phyloP scores from a whole-genome alignment of 2,113 vertebrate genomes.

The Lucifuga dentata region DNA sequence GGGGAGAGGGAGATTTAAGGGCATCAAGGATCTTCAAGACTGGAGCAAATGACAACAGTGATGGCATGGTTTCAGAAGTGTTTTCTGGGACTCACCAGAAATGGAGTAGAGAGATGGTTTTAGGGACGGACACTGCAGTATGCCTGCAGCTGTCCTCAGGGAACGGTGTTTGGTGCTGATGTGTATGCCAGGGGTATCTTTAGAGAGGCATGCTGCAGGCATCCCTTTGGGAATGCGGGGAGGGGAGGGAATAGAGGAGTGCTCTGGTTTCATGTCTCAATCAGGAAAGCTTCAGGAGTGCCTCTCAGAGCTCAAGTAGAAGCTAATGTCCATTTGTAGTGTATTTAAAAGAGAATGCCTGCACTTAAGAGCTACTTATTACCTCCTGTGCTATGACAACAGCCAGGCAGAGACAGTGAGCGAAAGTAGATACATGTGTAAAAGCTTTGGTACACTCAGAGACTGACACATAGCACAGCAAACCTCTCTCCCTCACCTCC shows the following conservation, averaged over 20 bases:
- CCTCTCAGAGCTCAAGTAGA: slow-evolving; percentile 76
- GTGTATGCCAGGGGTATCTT: slow-evolving; percentile 72
- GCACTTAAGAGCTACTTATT: slow-evolving; percentile 77
- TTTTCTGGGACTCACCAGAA: slow-evolving; percentile 10
- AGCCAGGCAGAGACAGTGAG: slow-evolving; percentile 56
- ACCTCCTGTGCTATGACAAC: slow-evolving; percentile 50
- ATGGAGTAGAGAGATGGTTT: slow-evolving; percentile 39
- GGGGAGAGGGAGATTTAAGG: slow-evolving; percentile 9
- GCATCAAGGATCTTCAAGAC: slow-evolving; percentile 33
- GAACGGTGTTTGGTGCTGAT: slow-evolving; percentile 61
- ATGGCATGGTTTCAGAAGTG: slow-evolving; percentile 19
- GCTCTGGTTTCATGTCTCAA: slow-evolving; percentile 76
- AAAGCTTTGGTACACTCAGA: slow-evolving; percentile 56
- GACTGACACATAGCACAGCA: slow-evolving; percentile 60
- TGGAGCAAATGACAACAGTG: slow-evolving; percentile 28
- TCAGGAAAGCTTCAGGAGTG: slow-evolving; percentile 71
- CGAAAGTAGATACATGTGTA: slow-evolving; percentile 69
- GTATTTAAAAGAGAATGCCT: slow-evolving; percentile 78
- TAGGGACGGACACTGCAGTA: slow-evolving; percentile 53
- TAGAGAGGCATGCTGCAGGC: slow-evolving; percentile 56
- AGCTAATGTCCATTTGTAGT: slow-evolving; percentile 76
- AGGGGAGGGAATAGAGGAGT: slow-evolving; percentile 51
- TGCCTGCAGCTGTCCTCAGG: slow-evolving; percentile 61
- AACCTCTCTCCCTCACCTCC: slow-evolving; percentile 27
- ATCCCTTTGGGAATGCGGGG: slow-evolving; percentile 65